Evolutionary conservation across 2,888 invertebrate species (phyloP).

Genomic region (Plagodis dolabraria): DNA sequence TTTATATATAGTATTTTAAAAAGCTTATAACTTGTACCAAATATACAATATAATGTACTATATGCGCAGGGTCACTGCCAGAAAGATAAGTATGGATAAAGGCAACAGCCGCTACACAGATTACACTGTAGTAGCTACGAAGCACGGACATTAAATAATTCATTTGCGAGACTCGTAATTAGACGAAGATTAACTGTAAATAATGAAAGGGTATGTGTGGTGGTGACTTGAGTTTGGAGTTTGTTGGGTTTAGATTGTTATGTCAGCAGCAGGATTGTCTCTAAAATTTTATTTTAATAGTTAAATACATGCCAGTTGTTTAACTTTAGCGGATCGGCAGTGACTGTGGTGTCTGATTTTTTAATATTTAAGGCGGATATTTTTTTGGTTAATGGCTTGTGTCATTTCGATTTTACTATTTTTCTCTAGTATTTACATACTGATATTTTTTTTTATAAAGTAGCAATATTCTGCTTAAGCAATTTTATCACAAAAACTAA

Average conservation of each 20-base stretch:
- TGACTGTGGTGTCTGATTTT: too few species aligned
- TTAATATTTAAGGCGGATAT: too few species aligned
- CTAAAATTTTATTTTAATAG: not conserved
- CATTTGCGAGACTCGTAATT: constrained; percentile 32
- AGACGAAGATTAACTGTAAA: constrained; percentile 10
- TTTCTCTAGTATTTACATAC: too few species aligned
- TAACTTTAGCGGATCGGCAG: too few species aligned
- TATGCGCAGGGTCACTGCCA: constrained; percentile 39
- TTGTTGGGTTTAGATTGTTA: not conserved
- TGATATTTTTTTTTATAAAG: too few species aligned
- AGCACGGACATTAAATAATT: constrained; percentile 40
- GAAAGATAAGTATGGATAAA: constrained; percentile 42
- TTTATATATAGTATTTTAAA: too few species aligned
- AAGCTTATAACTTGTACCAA: constrained; percentile 28
- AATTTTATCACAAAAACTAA: too few species aligned
- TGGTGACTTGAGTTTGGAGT: constrained; percentile 2
- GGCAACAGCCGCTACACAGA: constrained; percentile 36
- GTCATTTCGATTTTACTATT: too few species aligned
- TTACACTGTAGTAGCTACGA: not conserved
- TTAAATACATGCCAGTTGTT: too few species aligned
- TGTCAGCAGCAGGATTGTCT: not conserved
- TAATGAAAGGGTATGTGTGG: constrained; percentile 6
- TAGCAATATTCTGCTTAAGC: too few species aligned
- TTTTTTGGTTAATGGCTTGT: too few species aligned
- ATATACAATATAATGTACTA: constrained; percentile 47